Percentiles rank a stretch among this genome's conserved stretches.
These are phyloP conservation scores for Sebastolobus alascanus DNA, from an alignment of 2,797 vertebrate species.

Conservation along the genomic window DNA sequence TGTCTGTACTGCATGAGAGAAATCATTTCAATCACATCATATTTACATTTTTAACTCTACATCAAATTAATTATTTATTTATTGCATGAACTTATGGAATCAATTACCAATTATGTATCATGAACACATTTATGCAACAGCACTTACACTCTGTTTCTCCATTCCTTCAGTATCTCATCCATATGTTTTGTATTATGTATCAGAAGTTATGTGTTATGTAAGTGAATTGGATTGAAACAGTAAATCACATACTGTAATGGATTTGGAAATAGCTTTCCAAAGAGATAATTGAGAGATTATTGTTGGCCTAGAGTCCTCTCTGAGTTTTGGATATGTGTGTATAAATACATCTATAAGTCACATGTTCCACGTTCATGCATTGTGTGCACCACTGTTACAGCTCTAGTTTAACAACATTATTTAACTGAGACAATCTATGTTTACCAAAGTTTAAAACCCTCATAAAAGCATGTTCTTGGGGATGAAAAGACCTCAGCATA, in stretches of 20 bases:
- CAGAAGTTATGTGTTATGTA: background rate
- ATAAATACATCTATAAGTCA: background rate
- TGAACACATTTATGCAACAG: too few species aligned
- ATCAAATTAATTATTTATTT: too few species aligned
- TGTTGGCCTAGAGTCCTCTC: conserved; percentile 18
- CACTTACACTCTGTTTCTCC: background rate
- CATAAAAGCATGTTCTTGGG: conserved; percentile 12
- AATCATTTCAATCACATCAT: too few species aligned
- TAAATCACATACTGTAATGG: background rate
- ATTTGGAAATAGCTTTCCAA: conserved; percentile 38
- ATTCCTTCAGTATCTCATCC: background rate
- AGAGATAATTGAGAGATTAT: conserved; percentile 43
- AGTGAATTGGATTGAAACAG: background rate
- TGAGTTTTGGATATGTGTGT: conserved; percentile 11
- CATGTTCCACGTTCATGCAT: background rate
- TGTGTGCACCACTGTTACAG: background rate
- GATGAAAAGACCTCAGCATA: background rate
- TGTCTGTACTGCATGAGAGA: too few species aligned
- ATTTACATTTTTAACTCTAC: too few species aligned
- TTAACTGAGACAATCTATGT: background rate
- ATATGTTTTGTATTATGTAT: background rate
- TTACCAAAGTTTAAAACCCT: background rate
- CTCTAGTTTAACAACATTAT: conserved; percentile 2
- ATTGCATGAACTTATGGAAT: too few species aligned
- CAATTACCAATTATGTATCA: too few species aligned